Conservation (phyloP, 37 sponge, comb jelly and placozoan genomes). For the Beroe forskalii region DNA sequence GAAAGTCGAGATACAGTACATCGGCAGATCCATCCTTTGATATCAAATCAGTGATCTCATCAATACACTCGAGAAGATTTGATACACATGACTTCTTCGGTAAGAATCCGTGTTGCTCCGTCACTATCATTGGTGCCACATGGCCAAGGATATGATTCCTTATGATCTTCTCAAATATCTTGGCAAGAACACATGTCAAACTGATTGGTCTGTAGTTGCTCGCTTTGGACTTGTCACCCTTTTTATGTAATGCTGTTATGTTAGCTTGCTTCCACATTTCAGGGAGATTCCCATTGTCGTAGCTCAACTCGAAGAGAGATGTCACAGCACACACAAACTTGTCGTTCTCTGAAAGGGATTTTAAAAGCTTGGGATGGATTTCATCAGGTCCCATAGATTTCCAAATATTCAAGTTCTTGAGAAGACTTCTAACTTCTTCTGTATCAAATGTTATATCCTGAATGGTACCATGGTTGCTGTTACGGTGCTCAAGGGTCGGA, state of each 20-base stretch:
- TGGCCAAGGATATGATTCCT: background rate
- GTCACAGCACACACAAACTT: background rate
- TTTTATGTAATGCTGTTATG: constrained; percentile 1
- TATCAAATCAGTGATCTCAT: background rate
- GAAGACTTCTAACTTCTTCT: background rate
- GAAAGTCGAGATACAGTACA: constrained; percentile 6
- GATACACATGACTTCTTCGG: background rate
- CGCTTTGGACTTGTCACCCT: constrained; percentile 5
- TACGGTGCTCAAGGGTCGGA: background rate
- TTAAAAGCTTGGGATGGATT: too few relatives aligned
- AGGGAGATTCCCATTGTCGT: background rate
- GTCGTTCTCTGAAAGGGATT: background rate
- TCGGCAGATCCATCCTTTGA: background rate
- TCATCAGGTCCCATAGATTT: too few relatives aligned
- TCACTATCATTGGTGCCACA: background rate
- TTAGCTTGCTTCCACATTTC: constrained; percentile 30
- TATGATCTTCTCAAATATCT: constrained; percentile 25
- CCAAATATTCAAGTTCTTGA: background rate
- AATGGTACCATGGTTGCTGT: too few relatives aligned
- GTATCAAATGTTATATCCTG: background rate
- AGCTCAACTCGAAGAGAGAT: background rate
- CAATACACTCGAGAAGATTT: background rate
- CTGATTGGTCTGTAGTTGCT: too few relatives aligned
- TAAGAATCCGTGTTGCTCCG: background rate
- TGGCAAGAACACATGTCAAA: constrained; percentile 26